Base-by-base conservation (phyloP, 1,140 invertebrate genomes). In the Bombus difficillimus region DNA sequence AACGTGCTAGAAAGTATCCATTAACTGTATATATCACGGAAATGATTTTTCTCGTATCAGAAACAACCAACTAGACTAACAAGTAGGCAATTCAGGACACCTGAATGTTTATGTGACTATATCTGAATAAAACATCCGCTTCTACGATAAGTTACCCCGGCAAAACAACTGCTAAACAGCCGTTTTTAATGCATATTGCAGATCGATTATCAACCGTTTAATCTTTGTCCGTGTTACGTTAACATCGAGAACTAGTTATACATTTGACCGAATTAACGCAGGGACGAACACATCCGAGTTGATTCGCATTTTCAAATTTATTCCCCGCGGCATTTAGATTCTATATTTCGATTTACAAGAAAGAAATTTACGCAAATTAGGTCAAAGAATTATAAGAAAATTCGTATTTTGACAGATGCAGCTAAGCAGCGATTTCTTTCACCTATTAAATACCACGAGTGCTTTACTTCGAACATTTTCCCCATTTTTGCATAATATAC, bases 1-100 rank as follows among this genome's bases (percentile, higher is more conserved):
- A 79, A 47, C 77, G 41, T 68, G 39, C 1, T 79, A 34, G 39
- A 72, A 72, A 41, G 39, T 72, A 15, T 72, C 4, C 25, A 72
- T 41, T n/a, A 72, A 15, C 69, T 13, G 69, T 71, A 71, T n/a
- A 41, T 22, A 28, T 71, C 69, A 13, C 22, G n/a, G 13, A 72
- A 72, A 41, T 41, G 25, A 41, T 39, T 22, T 75, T 47, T 25
- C 71, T 28, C 57, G 22, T 74, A 82, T 75, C 18, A 37, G 47
- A 57, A 53, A 75, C 22, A 41, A 37, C 32, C 18, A 37, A 82
- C 39, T 37, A 28, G 37, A 47, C 79, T 72, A 64, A 66, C 59
- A 75, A 82, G 41, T 47, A 75, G 41, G 72, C 25, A 75, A 82
- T 82, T 73, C 25, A 66, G 71, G 32, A 32, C 81, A 32, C 68